Evolutionary conservation across 2,113 vertebrate genomes (phyloP), one percentile per base, ranked within the genome.

Genomic region (Sturnus vulgaris): DNA sequence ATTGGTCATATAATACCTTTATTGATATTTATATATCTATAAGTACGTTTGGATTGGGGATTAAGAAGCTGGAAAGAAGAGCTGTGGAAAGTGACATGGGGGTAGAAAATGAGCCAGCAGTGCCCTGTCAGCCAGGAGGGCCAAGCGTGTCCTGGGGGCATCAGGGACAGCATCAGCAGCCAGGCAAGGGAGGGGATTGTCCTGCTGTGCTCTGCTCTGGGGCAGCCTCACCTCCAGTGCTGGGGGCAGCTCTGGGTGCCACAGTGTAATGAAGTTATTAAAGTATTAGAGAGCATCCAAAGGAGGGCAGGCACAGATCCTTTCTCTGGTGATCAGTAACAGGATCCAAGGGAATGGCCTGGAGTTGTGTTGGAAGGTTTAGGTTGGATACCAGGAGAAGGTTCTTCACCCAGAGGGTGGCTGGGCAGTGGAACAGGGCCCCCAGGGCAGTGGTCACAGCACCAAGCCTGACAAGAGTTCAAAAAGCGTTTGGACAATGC

Each of bases 141-240:
- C 7, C 46, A 39, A 0, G 0, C 0, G 0, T 59, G 53, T 60
- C 39, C 53, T 60, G 53, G 10, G 30, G 11, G 2, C 61, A 75
- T 35, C 39, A 47, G 69, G 47, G 11, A 18, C 61, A 61, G 24
- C n/a, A 25, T 21, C 0, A 1, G 5, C 53, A 75, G 46, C 46
- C 0, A 0, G 46, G 30, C 19, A 24, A 75, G 23, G 47, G 55
- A 61, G 55, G 18, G 22, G 33, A 86, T 61, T 69, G 53, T 78
- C 28, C 63, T 0, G 4, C 55, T 53, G 12, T 75, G 30, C 69
- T 84, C 46, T 86, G 61, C 3, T 0, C 39, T 60, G 61, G 28
- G 15, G 11, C 2, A 0, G 61, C 53, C 53, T 82, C 53, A 46
- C 7, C 61, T 68, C 2, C 0, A n/a, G n/a, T 40, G 14, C 5